These are phyloP conservation scores for Pseudochirops cupreus DNA, from an alignment of 2,797 vertebrate species.

Conservation along the genomic window DNA sequence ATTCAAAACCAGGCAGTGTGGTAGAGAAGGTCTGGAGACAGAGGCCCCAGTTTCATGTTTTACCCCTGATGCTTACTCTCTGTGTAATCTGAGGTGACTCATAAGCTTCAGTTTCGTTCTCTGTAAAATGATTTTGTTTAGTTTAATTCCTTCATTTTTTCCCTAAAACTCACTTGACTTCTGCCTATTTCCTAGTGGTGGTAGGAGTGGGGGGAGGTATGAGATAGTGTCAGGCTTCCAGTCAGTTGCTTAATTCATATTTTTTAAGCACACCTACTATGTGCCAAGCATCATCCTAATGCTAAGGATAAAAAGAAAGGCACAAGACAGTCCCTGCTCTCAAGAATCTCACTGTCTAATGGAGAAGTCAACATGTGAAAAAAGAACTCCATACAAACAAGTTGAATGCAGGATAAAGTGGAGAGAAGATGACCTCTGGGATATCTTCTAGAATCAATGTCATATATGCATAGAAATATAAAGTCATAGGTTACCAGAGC, in stretches of 20 bases:
- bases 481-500: neutral
- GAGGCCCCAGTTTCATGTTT: neutral
- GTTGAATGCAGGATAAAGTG: neutral
- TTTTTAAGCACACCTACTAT: neutral
- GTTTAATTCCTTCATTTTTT: neutral
- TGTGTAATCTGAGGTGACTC: neutral
- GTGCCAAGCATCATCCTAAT: neutral
- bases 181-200: neutral
- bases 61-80: neutral
- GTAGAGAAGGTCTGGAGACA: neutral
- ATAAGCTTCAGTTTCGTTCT: neutral
- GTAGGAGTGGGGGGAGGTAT: neutral
- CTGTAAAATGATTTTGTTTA: neutral
- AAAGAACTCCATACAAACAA: neutral
- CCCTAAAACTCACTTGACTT: neutral
- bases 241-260: neutral
- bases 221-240: neutral
- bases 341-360: neutral
- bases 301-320: neutral
- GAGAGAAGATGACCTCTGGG: neutral
- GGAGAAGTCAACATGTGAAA: neutral
- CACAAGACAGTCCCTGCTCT: neutral
- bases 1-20: neutral
- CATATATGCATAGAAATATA: neutral
- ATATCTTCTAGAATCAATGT: neutral